Conservation (phyloP, 1,140 invertebrate genomes). For the Mercenaria mercenaria region DNA sequence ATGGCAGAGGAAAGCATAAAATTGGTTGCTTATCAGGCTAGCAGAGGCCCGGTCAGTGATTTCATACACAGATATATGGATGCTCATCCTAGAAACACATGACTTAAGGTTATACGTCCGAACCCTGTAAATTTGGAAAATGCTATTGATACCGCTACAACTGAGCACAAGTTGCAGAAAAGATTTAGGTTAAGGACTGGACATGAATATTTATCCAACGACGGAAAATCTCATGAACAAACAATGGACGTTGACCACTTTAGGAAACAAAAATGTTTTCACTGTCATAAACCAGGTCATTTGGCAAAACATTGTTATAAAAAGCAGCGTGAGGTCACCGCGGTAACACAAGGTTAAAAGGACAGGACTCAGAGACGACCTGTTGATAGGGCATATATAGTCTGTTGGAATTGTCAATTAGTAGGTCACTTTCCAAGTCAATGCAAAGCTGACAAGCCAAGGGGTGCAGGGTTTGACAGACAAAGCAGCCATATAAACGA, state of each 20-base stretch:
- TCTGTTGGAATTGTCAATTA: slow-evolving; percentile 30
- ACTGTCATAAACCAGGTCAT: neutral
- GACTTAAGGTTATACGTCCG: slow-evolving; percentile 58
- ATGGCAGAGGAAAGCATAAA: slow-evolving; percentile 3
- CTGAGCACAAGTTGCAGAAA: slow-evolving; percentile 49
- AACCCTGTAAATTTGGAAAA: slow-evolving; percentile 35
- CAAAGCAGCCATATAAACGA: neutral
- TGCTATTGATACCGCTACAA: slow-evolving; percentile 6
- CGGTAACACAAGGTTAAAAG: neutral
- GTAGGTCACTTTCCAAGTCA: neutral
- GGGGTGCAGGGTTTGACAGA: too few relatives aligned
- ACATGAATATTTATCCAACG: neutral
- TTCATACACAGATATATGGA: slow-evolving; percentile 35
- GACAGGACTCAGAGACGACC: neutral
- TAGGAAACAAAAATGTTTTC: neutral
- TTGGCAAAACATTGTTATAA: neutral
- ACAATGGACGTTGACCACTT: neutral
- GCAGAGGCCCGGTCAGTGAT: slow-evolving; percentile 41
- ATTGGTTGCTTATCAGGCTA: slow-evolving; percentile 47
- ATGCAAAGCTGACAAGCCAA: neutral
- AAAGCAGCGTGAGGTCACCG: neutral
- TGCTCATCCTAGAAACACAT: neutral
- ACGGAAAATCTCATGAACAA: neutral
- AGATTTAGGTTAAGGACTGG: slow-evolving; percentile 5
- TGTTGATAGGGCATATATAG: neutral